Base-by-base conservation (phyloP, 2,888 invertebrate genomes). In the Julus scandinavius region DNA sequence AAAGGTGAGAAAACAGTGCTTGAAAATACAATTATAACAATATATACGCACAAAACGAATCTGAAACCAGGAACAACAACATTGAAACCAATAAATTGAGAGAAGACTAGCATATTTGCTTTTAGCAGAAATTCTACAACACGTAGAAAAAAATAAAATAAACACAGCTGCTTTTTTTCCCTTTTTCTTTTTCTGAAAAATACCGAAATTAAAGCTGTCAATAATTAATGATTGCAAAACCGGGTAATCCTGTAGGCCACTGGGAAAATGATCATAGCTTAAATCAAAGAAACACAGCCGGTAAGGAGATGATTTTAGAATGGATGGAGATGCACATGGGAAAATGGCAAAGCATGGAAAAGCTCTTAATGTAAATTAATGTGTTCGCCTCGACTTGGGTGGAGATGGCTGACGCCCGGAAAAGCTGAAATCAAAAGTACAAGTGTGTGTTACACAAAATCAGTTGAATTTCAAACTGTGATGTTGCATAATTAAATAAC, bases 1-100 rank as follows among this genome's bases (percentile, higher is more conserved):
- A 63, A 63, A 63, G 17, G 63, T 63, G 63, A n/a, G n/a, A 63
- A 63, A 17, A 63, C n/a, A n/a, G 17, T 63, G 63, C 63, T 63
- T 63, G 63, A 20, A 63, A 63, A 63, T 63, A 63, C 63, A n/a
- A 63, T n/a, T 63, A 15, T 63, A 15, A 63, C 63, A 63, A 29
- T 63, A n/a, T 63, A n/a, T 63, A 63, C 63, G 63, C 63, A 63
- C n/a, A n/a, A n/a, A 63, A 63, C 63, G 15, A 63, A 63, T n/a
- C 63, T 63, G 17, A 63, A 63, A 17, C 63, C 63, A 63, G 20
- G 17, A 63, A 63, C n/a, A 6, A 17, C 63, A n/a, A 17, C 29
- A 29, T 63, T 63, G n/a, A 63, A 45, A 63, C 54, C 13, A 54
- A 54, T 63, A 45, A 45, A 45, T 45, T 45, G 45, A 45, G 63